phyloP scores from a whole-genome alignment of 2,797 vertebrate genomes.

The Hyperoplus lanceolatus region DNA sequence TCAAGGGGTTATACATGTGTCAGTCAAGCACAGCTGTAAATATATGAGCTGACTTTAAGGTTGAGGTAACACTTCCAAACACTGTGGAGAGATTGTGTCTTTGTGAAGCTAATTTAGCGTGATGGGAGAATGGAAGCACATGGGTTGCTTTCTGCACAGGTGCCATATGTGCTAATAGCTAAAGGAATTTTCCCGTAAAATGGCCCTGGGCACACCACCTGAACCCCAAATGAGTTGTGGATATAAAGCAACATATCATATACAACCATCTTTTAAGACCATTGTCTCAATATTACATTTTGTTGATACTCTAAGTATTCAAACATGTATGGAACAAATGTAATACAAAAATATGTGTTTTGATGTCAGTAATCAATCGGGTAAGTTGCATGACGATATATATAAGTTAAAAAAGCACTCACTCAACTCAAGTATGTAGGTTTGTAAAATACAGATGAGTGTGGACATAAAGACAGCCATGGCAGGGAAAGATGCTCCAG shows the following conservation, averaged over 20 bases:
- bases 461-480: constrained; percentile 49
- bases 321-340: too few relatives aligned
- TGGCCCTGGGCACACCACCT: constrained; percentile 77
- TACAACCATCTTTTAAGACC: too few relatives aligned
- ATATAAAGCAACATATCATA: constrained; percentile 33
- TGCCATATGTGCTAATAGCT: constrained; percentile 70
- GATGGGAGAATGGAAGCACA: constrained; percentile 66
- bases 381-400: too few relatives aligned
- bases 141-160: constrained; percentile 45
- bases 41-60: constrained; percentile 24
- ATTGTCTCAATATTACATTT: too few relatives aligned
- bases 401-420: too few relatives aligned
- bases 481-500: constrained; percentile 40
- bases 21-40: constrained; percentile 6
- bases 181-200: constrained; percentile 66
- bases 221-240: constrained; percentile 61
- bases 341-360: too few relatives aligned
- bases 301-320: too few relatives aligned
- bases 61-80: constrained; percentile 40
- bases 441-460: constrained; percentile 35
- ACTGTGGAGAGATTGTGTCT: not conserved
- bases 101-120: constrained; percentile 57
- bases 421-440: too few relatives aligned
- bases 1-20: constrained; percentile 17
- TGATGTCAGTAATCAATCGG: too few relatives aligned